Evolutionary conservation across 30 jellyfish, hydroid and myxozoan genomes (phyloP), one percentile per base, ranked within the genome.

Genomic region (Hydractinia symbiolongicarpus): DNA sequence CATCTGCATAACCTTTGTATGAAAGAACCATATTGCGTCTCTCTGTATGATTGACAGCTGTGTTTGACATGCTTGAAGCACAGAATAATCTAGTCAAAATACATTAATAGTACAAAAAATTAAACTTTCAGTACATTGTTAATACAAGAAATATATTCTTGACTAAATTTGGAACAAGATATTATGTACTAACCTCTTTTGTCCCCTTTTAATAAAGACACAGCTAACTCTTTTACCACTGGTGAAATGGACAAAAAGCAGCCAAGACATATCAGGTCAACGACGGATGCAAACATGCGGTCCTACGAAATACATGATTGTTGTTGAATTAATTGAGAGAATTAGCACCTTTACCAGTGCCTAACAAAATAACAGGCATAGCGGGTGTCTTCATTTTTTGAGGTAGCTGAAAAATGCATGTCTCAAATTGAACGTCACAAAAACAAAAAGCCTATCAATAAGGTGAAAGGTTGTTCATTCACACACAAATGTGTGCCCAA

Each of bases 21-120:
- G 95, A 77, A 89, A 89, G 90, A 93, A 89, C 97, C 97, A 89
- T 44, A 89, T 93, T 10, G 95, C 89, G 61, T 89, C 97, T 60
- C 95, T 72, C 61, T 89, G 97, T n/a, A 89, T 89, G 79, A 84
- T 16, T 0, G 97, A 84, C n/a, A 89, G 76, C 61, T 89, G 95
- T 4, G 91, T 84, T 52, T 89, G 97, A 70, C 84, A 89, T 21
- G 79, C 95, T 81, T 89, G 93, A 5, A 89, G 83, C 8, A 81
- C 95, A 4, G 97, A 79, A 30, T 78, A 54, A 84, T 89, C 97
- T 89, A 73, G 17, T 30, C 44, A 30, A 30, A 30, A 30, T 2
- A 30, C 2, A 30, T 2, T 2, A 30, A 30, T 30, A 30, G 44
- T 30, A 30, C 1, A 30, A 30, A 30, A 30, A 30, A 30, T 30